These are phyloP conservation scores for Sylvicapra grimmia DNA, from an alignment of 2,113 vertebrate genomes.

Conservation along the genomic window DNA sequence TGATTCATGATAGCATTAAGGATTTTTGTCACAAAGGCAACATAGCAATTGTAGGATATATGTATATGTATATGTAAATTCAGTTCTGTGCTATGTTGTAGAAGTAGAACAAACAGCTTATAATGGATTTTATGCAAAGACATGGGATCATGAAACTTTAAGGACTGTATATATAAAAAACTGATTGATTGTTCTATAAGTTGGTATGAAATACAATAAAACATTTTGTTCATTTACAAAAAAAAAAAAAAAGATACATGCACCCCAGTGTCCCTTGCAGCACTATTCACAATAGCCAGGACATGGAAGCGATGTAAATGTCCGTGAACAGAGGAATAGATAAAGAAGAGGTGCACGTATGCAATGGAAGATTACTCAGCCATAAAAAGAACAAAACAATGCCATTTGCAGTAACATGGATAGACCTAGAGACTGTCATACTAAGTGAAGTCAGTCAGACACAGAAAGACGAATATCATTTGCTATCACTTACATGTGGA, in stretches of 20 bases:
- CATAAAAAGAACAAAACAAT: not conserved
- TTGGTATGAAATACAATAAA: not conserved
- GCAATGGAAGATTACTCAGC: not conserved
- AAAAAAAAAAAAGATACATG: no score
- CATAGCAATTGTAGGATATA: not conserved
- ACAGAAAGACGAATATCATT: not conserved
- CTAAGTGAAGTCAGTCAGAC: not conserved
- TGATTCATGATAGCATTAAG: not conserved
- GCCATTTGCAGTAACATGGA: not conserved
- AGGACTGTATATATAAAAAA: not conserved
- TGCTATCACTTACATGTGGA: not conserved
- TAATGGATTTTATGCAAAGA: not conserved
- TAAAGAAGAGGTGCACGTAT: not conserved
- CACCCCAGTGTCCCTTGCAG: not conserved
- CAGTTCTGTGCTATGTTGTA: not conserved
- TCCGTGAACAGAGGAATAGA: not conserved
- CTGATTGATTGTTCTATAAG: not conserved
- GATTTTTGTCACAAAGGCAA: not conserved
- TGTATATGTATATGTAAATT: not conserved
- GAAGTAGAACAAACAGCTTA: not conserved
- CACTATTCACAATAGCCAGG: not conserved
- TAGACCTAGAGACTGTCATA: not conserved
- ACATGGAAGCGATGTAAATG: rapidly evolving
- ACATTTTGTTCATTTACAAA: not conserved
- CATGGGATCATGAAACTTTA: not conserved